A percentile compares a stretch with the other conserved stretches of the same genome.
Evolutionary conservation across 2,113 vertebrate species (phyloP).

Genomic region (Sigmodon hispidus): DNA sequence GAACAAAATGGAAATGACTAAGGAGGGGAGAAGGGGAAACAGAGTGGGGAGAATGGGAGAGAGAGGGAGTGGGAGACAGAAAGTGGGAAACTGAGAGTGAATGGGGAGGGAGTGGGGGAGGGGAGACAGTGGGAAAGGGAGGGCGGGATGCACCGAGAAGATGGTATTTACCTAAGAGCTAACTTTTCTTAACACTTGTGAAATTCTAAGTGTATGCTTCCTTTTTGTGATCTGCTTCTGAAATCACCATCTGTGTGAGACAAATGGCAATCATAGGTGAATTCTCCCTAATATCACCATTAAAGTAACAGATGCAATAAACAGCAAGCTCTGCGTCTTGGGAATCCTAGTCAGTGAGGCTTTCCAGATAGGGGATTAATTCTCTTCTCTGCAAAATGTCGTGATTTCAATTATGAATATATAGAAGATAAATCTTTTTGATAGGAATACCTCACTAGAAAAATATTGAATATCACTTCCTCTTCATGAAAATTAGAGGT

Average conservation of each 20-base stretch:
- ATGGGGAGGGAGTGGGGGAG: not conserved
- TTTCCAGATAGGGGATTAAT: not conserved
- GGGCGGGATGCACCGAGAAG: not conserved
- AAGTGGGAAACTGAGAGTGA: not conserved
- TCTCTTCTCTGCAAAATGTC: not conserved
- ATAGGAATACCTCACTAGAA: too few relatives aligned
- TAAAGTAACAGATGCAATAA: not conserved
- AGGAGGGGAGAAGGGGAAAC: not conserved
- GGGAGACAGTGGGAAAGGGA: not conserved
- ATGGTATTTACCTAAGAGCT: not conserved
- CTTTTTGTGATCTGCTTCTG: not conserved
- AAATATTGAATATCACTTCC: not conserved
- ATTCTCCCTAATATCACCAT: not conserved
- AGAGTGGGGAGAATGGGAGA: too few relatives aligned
- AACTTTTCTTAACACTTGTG: not conserved
- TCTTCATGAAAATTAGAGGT: not conserved
- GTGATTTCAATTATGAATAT: not conserved
- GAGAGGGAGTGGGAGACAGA: accelerated
- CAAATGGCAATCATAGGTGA: not conserved
- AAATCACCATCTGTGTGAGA: not conserved
- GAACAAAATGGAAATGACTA: too few relatives aligned
- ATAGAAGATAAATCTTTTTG: not conserved
- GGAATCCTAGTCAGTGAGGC: not conserved
- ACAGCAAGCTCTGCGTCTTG: not conserved
- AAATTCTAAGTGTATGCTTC: not conserved